Percentiles rank a stretch among this genome's conserved stretches.
Evolutionary conservation across 2,113 vertebrate species (phyloP).

Genomic region (Alligator mississippiensis): DNA sequence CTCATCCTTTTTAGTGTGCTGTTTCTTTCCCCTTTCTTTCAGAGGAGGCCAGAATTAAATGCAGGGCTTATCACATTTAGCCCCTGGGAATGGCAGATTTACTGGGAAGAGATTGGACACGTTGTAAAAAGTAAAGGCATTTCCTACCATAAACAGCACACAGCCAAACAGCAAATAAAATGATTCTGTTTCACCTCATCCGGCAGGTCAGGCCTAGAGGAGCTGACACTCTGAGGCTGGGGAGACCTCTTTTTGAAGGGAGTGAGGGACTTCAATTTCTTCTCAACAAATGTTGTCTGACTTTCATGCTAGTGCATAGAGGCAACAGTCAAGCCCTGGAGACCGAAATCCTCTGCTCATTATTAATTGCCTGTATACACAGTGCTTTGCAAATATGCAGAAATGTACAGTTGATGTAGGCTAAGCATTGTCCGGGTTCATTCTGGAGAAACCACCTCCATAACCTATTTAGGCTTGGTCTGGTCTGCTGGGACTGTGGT

Average conservation of each 20-base stretch:
- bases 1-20: not conserved
- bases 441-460: not conserved
- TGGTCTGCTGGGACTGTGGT: not conserved
- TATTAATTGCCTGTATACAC: not conserved
- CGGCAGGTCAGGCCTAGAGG: not conserved
- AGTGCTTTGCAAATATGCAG: not conserved
- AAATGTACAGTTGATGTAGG: not conserved
- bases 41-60: not conserved
- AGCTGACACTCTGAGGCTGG: not conserved
- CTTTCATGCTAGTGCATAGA: not conserved
- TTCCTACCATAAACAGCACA: not conserved
- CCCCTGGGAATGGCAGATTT: not conserved
- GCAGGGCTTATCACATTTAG: not conserved
- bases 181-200: not conserved
- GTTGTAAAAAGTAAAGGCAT: not conserved
- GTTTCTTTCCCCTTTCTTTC: not conserved
- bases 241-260: not conserved
- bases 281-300: not conserved
- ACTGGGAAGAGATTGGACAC: not conserved
- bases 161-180: conserved; percentile 9
- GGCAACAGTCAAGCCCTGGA: not conserved
- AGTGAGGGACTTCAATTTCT: not conserved
- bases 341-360: not conserved
- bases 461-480: not conserved
- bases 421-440: not conserved